Evolutionary conservation across 2,113 vertebrate genomes (phyloP).

Genomic region (Danio rerio): DNA sequence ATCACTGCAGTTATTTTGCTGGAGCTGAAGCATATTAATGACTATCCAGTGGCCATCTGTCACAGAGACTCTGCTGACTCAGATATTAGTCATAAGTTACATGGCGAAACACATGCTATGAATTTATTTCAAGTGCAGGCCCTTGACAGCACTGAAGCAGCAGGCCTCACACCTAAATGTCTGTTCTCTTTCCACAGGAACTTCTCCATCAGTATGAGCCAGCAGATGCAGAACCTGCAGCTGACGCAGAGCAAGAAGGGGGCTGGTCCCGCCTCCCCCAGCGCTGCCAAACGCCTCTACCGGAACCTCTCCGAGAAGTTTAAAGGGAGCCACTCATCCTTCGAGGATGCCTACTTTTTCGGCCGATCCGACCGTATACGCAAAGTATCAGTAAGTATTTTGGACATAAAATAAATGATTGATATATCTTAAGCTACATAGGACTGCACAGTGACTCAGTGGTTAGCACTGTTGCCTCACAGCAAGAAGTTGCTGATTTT

Average conservation of each 20-base stretch:
- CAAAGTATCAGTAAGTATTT: conserved; percentile 83
- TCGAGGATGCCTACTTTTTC: conserved; percentile 90
- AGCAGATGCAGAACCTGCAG: conserved; percentile 94
- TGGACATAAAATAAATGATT: too few relatives aligned
- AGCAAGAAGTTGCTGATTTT: too few relatives aligned
- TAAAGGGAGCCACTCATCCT: conserved; percentile 90
- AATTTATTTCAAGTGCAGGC: conserved; percentile 3
- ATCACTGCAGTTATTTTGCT: conserved; percentile 24
- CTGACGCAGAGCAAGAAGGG: conserved; percentile 86
- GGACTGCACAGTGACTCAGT: too few relatives aligned
- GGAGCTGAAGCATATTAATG: conserved; percentile 10
- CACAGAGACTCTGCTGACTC: conserved; percentile 31
- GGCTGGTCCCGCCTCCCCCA: conserved; percentile 87
- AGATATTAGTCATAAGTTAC: conserved; percentile 38
- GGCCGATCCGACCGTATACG: conserved; percentile 87
- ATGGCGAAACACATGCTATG: background rate
- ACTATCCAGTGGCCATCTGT: conserved; percentile 37
- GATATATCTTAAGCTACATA: too few relatives aligned
- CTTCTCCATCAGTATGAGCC: conserved; percentile 82
- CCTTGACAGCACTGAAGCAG: background rate
- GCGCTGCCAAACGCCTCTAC: conserved; percentile 92
- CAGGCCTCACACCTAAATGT: conserved; percentile 9
- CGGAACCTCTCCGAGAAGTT: conserved; percentile 96
- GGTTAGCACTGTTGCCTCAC: too few relatives aligned
- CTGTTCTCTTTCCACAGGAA: conserved; percentile 69